phyloP scores from a whole-genome alignment of 1,140 invertebrate species.

The Wasmannia auropunctata region DNA sequence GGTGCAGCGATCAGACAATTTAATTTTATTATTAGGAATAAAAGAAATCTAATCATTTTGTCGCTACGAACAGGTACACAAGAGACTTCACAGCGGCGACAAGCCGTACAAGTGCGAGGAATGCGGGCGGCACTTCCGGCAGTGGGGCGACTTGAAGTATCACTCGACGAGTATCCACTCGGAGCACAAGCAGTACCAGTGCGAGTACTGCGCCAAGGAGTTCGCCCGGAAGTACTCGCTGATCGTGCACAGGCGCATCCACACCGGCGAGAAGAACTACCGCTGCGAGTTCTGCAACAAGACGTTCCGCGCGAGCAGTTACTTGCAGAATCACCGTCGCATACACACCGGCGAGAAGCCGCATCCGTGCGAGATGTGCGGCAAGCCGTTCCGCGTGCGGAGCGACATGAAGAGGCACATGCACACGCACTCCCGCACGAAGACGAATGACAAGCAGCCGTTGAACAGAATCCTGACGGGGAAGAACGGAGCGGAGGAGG shows the following conservation, averaged over 20 bases:
- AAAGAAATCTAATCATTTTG: not conserved
- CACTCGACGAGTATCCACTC: constrained; percentile 95
- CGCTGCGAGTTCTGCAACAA: constrained; percentile 94
- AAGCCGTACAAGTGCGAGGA: constrained; percentile 93
- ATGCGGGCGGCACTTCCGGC: constrained; percentile 92
- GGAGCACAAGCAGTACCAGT: constrained; percentile 92
- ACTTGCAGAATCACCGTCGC: constrained; percentile 93
- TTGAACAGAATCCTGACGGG: constrained; percentile 63
- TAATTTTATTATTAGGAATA: constrained; percentile 28
- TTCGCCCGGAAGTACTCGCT: constrained; percentile 97
- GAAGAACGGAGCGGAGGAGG: constrained; percentile 62
- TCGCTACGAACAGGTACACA: constrained; percentile 87
- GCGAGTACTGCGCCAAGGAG: constrained; percentile 96
- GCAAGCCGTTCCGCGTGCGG: constrained; percentile 92
- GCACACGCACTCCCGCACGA: constrained; percentile 89
- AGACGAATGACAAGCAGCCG: constrained; percentile 56
- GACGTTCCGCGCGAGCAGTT: constrained; percentile 93
- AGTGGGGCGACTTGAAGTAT: constrained; percentile 96
- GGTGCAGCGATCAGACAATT: no score
- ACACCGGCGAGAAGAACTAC: constrained; percentile 96
- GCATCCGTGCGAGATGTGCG: constrained; percentile 91
- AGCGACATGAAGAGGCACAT: constrained; percentile 96
- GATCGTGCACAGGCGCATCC: constrained; percentile 95
- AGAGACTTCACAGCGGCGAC: constrained; percentile 90
- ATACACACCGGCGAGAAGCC: constrained; percentile 97